Percentiles rank a stretch among this genome's conserved stretches.
phyloP scores from a whole-genome alignment of 2,113 vertebrate genomes.

The Hucho hucho region DNA sequence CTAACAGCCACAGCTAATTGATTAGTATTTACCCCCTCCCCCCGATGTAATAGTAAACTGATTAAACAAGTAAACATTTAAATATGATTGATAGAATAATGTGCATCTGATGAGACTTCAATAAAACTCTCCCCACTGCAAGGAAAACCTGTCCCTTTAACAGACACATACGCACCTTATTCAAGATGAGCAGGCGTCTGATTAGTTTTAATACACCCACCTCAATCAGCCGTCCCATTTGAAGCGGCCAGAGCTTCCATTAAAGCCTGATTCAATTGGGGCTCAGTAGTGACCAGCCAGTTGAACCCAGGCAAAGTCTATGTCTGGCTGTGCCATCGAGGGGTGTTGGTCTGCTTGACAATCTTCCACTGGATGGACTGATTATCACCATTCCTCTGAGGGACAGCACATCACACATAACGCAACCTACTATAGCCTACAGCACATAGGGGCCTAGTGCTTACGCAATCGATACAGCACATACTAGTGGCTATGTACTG shows the following conservation, averaged over 20 bases:
- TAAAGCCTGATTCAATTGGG: not conserved
- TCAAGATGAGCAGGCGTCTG: not conserved
- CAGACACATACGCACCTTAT: not conserved
- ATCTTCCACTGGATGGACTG: not conserved
- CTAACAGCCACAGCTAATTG: too few relatives aligned
- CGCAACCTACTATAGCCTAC: not conserved
- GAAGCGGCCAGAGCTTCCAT: not conserved
- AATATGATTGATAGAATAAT: too few relatives aligned
- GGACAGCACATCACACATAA: not conserved
- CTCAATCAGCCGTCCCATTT: not conserved
- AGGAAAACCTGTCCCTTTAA: not conserved
- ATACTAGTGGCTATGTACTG: too few relatives aligned
- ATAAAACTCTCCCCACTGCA: not conserved
- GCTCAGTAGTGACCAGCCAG: not conserved
- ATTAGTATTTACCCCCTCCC: too few relatives aligned
- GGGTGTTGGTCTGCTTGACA: conserved; percentile 7
- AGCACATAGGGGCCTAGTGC: not conserved
- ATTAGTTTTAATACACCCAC: not conserved
- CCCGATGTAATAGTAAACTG: too few relatives aligned
- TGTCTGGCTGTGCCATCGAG: not conserved
- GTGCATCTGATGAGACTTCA: too few relatives aligned
- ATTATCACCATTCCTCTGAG: not conserved
- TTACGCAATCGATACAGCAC: not conserved
- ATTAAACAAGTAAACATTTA: too few relatives aligned
- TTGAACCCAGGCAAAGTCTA: conserved; percentile 1